phyloP scores from a whole-genome alignment of 1,140 invertebrate genomes.

The Drosophila repletoides region DNA sequence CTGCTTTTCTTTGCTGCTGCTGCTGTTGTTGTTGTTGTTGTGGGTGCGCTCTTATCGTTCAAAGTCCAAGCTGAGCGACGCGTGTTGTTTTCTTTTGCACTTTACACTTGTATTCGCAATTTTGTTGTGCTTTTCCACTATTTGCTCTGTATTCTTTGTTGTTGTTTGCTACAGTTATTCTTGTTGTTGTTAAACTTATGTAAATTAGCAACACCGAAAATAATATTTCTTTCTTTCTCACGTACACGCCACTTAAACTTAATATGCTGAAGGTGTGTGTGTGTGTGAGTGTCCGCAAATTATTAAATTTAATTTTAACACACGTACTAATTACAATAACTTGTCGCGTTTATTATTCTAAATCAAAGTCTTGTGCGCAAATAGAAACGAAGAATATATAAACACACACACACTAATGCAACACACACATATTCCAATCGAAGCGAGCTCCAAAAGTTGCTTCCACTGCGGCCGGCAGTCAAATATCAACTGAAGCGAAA shows the following conservation, averaged over 20 bases:
- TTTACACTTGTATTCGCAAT: constrained; percentile 20
- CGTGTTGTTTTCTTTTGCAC: constrained; percentile 35
- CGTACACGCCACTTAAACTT: constrained; percentile 48
- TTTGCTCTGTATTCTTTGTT: background rate
- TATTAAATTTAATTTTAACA: constrained; percentile 38
- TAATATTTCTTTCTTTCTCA: constrained; percentile 12
- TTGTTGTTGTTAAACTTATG: constrained; percentile 31
- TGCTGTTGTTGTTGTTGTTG: constrained; percentile 33
- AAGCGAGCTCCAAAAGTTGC: constrained; percentile 21
- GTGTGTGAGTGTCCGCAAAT: constrained; percentile 6
- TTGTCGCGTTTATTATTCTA: constrained; percentile 59
- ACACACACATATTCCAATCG: constrained; percentile 26
- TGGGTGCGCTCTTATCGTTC: constrained; percentile 66
- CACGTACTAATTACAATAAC: constrained; percentile 66
- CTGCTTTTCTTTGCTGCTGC: constrained; percentile 25
- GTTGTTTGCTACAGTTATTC: background rate
- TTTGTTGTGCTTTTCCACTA: constrained; percentile 8
- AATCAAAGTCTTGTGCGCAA: constrained; percentile 46
- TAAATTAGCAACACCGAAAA: constrained; percentile 50
- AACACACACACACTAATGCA: constrained; percentile 7
- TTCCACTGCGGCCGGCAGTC: constrained; percentile 60
- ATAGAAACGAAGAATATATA: constrained; percentile 8
- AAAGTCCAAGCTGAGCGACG: constrained; percentile 57
- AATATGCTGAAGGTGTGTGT: background rate
- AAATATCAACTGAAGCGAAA: constrained; percentile 61